These are phyloP conservation scores for Drosophila neutralis DNA, from an alignment of 2,888 invertebrate genomes.

Conservation along the genomic window DNA sequence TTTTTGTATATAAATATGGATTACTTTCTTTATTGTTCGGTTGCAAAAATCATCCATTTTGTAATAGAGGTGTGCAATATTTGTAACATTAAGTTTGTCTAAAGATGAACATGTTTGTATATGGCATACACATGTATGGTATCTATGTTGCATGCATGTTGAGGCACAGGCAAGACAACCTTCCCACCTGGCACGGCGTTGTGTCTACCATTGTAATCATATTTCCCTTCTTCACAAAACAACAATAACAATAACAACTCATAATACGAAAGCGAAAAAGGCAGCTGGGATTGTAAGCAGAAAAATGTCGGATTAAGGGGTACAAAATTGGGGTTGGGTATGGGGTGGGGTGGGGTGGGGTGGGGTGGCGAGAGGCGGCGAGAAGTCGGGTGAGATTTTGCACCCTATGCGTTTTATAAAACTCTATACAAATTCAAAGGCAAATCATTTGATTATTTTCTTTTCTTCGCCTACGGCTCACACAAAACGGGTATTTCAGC, in stretches of 20 bases:
- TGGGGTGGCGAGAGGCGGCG: background rate
- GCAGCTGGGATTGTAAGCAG: slow-evolving; percentile 46
- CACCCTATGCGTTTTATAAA: slow-evolving; percentile 12
- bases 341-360: no score
- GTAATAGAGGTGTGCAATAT: background rate
- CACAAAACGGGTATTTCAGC: slow-evolving; percentile 13
- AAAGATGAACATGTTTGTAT: background rate
- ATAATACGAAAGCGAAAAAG: slow-evolving; percentile 46
- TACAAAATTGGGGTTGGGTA: background rate
- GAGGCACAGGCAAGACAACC: slow-evolving; percentile 37
- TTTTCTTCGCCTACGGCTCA: slow-evolving; percentile 12
- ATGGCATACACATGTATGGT: background rate
- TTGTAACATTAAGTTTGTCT: slow-evolving; percentile 8
- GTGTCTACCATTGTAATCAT: slow-evolving; percentile 74
- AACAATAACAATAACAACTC: slow-evolving; percentile 38
- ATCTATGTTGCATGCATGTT: background rate
- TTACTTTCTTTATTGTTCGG: background rate
- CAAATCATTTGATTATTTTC: slow-evolving; percentile 27
- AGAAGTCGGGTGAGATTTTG: background rate
- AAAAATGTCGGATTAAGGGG: slow-evolving; percentile 48
- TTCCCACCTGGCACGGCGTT: slow-evolving; percentile 56
- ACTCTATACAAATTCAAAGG: slow-evolving; percentile 43
- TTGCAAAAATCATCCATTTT: background rate
- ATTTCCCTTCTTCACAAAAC: slow-evolving; percentile 49
- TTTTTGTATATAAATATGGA: background rate